phyloP scores from a whole-genome alignment of 2,113 vertebrate genomes.

The Tyrannus savana region DNA sequence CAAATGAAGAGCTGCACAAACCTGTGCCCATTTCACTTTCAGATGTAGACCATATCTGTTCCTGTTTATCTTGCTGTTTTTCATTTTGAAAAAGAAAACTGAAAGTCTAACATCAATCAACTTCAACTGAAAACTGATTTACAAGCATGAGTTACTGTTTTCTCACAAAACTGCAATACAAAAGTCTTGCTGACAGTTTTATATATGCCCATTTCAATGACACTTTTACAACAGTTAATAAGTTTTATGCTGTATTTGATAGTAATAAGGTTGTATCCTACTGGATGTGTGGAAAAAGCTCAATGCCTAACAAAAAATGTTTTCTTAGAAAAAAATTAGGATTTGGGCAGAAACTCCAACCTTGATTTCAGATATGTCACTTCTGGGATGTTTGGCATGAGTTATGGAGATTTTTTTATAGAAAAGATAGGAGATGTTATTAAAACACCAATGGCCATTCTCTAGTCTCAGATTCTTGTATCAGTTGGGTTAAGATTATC shows the following conservation, averaged over 20 bases:
- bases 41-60: not conserved
- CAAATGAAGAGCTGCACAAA: not conserved
- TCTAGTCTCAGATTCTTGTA: not conserved
- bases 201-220: not conserved
- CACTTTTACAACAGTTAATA: not conserved
- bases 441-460: not conserved
- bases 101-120: not conserved
- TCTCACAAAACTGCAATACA: not conserved
- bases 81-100: not conserved
- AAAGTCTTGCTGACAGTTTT: not conserved
- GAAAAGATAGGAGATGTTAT: not conserved
- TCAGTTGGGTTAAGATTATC: not conserved
- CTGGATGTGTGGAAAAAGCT: not conserved
- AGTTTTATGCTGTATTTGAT: not conserved
- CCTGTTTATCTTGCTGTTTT: not conserved
- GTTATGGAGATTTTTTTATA: not conserved
- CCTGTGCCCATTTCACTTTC: not conserved
- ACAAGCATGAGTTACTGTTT: not conserved
- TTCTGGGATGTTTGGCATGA: not conserved
- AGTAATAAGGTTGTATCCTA: not conserved
- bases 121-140: not conserved
- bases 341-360: not conserved
- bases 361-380: not conserved
- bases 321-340: not conserved
- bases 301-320: not conserved